Base-by-base conservation (phyloP, 1,140 invertebrate genomes). In the Meloidogyne exigua region DNA sequence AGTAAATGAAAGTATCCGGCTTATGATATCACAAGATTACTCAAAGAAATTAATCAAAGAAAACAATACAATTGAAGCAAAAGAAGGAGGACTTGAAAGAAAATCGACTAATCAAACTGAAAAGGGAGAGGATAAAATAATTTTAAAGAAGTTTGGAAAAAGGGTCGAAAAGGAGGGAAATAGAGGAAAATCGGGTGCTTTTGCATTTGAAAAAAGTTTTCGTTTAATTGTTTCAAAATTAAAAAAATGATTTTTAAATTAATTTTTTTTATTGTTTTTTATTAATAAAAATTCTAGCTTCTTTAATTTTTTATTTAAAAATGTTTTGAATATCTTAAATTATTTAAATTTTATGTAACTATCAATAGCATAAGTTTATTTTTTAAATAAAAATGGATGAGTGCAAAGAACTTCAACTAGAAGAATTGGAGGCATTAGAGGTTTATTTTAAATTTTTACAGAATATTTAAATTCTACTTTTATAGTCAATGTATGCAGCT, bases 1-100 rank as follows among this genome's bases (percentile, higher is more conserved):
- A 28, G 81, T 83, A 21, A 65, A 82, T 36, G 75, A 81, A 32
- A 72, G 77, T 71, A 25, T 80, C 11, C 62, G 68, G 7, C 23
- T 63, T 18, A 25, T 78, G 74, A 49, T 67, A 21, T 32, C 21
- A 57, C 32, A 72, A 32, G 66, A 67, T 9, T 67, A 25, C 26
- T 67, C 66, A 21, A 67, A 67, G 26, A 67, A 67, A 67, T 32
- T 10, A 21, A 25, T 67, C 26, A 26, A 4, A 18, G 4, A 67
- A 67, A 39, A 39, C 10, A 39, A 39, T 0, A 7, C 5, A n/a
- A 18, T 7, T 9, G 2, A 57, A 57, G 4, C 0, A n/a, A 23
- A 68, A 21, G 10, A 42, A 18, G 5, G n/a, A 68, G 12, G 13
- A 32, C 0, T n/a, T 28, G 70, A 44, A n/a, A 18, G 13, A 28